phyloP scores from a whole-genome alignment of 2,888 invertebrate genomes.

The Azorinus chamasolen region DNA sequence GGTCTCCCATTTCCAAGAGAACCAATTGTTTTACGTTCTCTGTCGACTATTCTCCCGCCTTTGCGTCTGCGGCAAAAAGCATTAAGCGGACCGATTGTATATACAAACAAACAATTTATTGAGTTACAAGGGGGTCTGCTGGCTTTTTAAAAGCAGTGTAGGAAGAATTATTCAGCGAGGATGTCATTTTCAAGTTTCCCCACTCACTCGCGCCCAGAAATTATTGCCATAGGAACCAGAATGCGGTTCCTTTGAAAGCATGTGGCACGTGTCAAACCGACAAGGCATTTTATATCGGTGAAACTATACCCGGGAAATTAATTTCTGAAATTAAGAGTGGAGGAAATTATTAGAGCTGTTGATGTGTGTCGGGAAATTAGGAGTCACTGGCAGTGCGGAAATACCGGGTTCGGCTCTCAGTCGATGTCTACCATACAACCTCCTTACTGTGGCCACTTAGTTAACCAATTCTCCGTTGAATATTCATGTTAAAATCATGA shows the following conservation, averaged over 20 bases:
- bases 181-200: slow-evolving; percentile 56
- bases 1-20: no score
- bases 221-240: slow-evolving; percentile 42
- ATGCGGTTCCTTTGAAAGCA: slow-evolving; percentile 45
- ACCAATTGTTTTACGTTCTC: no score
- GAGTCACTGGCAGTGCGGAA: no score
- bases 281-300: slow-evolving; percentile 49
- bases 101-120: slow-evolving; percentile 71
- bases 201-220: slow-evolving; percentile 50
- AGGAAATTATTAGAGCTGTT: no score
- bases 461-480: no score
- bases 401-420: no score
- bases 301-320: slow-evolving; percentile 33
- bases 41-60: slow-evolving; percentile 25
- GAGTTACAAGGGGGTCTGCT: slow-evolving; percentile 60
- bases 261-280: slow-evolving; percentile 57
- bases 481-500: no score
- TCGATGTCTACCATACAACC: no score
- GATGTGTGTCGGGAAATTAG: no score
- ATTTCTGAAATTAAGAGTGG: no score
- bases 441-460: no score
- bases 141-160: slow-evolving; percentile 44
- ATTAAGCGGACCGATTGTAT: slow-evolving; percentile 59
- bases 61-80: slow-evolving; percentile 52
- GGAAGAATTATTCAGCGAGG: slow-evolving; percentile 40